A percentile compares a stretch with the other conserved stretches of the same genome.
phyloP scores from a whole-genome alignment of 2,888 invertebrate species.

The Pheosia tremula region DNA sequence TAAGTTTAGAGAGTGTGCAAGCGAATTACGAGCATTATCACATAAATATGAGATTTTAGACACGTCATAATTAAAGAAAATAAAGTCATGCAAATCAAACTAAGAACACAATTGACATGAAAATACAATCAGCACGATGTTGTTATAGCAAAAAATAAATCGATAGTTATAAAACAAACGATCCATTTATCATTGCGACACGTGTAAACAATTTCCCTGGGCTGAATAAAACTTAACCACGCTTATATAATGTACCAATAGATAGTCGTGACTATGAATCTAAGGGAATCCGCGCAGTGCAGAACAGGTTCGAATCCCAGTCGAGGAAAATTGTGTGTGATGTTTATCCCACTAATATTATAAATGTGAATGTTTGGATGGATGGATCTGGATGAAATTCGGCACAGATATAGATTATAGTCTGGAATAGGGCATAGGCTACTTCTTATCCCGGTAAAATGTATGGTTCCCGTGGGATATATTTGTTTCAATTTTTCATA shows the following conservation, averaged over 20 bases:
- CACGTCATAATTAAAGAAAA: no score
- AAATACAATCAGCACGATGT: not conserved
- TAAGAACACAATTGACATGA: not conserved
- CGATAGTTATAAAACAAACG: conserved; percentile 10
- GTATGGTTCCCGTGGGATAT: no score
- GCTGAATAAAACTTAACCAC: conserved; percentile 30
- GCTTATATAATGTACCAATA: conserved; percentile 5
- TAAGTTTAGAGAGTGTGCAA: no score
- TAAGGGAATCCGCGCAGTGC: not conserved
- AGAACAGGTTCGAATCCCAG: not conserved
- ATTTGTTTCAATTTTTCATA: no score
- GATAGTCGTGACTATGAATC: conserved; percentile 2
- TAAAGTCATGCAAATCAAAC: not conserved
- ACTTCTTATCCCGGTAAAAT: no score
- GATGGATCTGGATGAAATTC: no score
- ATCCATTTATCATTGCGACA: conserved; percentile 22
- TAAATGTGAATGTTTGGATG: not conserved
- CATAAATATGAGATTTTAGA: no score
- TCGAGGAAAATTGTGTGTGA: no score
- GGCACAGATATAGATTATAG: no score
- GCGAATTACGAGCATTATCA: no score
- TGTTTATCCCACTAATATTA: no score
- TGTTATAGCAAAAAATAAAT: not conserved
- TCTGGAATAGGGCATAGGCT: no score
- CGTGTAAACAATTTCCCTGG: conserved; percentile 31